A percentile compares a stretch with the other conserved stretches of the same genome.
Evolutionary conservation across 2,113 vertebrate species (phyloP).

Genomic region (Chroicocephalus ridibundus): DNA sequence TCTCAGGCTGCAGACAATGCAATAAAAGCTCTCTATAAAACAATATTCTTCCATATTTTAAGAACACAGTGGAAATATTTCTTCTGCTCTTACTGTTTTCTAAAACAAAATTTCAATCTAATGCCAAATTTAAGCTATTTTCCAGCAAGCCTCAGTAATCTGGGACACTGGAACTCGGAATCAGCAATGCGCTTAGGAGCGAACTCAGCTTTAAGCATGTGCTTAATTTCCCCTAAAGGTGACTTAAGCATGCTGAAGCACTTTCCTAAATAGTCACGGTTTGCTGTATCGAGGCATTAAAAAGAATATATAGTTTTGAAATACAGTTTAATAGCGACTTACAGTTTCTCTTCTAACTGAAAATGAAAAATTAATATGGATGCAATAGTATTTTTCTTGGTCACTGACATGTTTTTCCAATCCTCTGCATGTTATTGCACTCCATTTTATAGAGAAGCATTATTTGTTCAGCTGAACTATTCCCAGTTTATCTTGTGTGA

Average conservation of each 20-base stretch:
- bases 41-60: conserved; percentile 5
- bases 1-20: conserved; percentile 50
- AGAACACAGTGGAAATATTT: neutral
- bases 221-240: conserved; percentile 13
- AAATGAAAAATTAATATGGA: conserved; percentile 40
- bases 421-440: conserved; percentile 16
- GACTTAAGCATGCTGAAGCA: neutral
- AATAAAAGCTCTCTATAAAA: conserved; percentile 3
- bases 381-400: conserved; percentile 48
- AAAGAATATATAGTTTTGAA: neutral
- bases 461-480: conserved; percentile 61
- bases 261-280: neutral
- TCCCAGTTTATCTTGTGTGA: neutral
- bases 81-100: neutral
- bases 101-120: neutral
- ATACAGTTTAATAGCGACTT: neutral
- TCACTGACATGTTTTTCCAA: conserved; percentile 19
- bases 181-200: neutral
- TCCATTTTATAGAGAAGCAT: neutral
- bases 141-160: neutral
- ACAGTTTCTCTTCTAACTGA: neutral
- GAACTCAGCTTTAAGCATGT: neutral
- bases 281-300: neutral
- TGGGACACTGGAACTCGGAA: neutral
- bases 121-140: neutral